Evolutionary conservation across 2,797 vertebrate species (phyloP).

Genomic region (Cheracebus regulus): DNA sequence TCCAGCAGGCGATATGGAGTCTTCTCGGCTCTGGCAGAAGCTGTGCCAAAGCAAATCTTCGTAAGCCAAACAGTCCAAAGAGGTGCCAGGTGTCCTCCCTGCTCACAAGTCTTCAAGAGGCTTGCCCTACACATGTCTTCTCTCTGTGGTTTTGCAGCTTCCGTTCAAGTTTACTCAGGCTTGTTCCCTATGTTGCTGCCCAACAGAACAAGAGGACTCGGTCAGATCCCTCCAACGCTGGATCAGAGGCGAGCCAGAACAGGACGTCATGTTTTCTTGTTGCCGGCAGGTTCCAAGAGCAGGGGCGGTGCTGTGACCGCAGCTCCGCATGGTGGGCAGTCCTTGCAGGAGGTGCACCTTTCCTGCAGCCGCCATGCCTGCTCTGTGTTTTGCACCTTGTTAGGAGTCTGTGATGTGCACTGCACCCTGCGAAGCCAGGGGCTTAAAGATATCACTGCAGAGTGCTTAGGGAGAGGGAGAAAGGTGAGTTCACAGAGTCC

Average conservation of each 20-base stretch:
- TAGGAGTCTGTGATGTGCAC: not conserved
- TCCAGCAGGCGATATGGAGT: rapidly evolving
- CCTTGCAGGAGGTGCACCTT: not conserved
- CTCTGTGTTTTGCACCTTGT: not conserved
- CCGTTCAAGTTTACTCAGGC: not conserved
- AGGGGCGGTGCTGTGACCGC: not conserved
- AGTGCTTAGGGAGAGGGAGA: rapidly evolving
- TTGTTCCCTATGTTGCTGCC: not conserved
- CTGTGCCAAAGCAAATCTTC: not conserved
- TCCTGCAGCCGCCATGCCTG: rapidly evolving
- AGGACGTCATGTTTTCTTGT: not conserved
- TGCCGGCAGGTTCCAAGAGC: not conserved
- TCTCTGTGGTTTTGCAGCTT: not conserved
- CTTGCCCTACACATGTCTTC: rapidly evolving
- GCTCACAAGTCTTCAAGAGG: rapidly evolving
- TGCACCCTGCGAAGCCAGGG: not conserved
- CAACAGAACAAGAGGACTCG: not conserved
- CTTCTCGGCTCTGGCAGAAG: not conserved
- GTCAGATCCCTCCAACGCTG: not conserved
- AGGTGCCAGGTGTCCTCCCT: not conserved
- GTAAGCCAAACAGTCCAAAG: not conserved
- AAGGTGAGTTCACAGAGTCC: not conserved
- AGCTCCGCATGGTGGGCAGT: rapidly evolving
- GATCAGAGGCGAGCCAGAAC: constrained; percentile 24
- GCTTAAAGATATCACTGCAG: not conserved